Evolutionary conservation across 2,888 invertebrate species (phyloP).

Genomic region (Ophion ellenae): DNA sequence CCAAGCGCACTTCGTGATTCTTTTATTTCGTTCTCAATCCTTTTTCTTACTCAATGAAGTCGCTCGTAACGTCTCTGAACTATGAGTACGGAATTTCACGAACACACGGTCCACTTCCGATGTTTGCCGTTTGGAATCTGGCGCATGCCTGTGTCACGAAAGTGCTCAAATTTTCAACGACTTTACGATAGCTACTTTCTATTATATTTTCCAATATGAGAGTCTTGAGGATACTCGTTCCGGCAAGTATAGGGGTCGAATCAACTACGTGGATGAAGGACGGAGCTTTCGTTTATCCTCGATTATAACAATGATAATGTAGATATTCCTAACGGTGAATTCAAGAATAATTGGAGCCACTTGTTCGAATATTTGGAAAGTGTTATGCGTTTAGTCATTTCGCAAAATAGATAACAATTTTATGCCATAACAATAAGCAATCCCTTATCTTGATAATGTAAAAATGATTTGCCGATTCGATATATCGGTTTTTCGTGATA

Average conservation of each 20-base stretch:
- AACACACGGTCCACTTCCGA: background rate
- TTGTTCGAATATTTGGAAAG: background rate
- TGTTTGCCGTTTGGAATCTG: background rate
- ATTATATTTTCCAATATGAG: too few relatives aligned
- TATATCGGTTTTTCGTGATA: background rate
- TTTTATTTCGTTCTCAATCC: slow-evolving; percentile 29
- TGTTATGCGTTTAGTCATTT: background rate
- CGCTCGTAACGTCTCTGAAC: background rate
- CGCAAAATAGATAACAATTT: background rate
- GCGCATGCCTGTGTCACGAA: too few relatives aligned
- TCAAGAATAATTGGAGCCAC: background rate
- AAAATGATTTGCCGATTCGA: background rate
- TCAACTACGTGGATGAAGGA: background rate
- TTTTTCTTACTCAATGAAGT: slow-evolving; percentile 28
- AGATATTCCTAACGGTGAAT: background rate
- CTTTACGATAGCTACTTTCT: too few relatives aligned
- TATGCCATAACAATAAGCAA: background rate
- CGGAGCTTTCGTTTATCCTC: background rate
- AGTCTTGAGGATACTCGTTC: too few relatives aligned
- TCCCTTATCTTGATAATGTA: background rate
- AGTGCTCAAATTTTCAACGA: too few relatives aligned
- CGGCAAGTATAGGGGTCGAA: too few relatives aligned
- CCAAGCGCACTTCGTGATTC: slow-evolving; percentile 45
- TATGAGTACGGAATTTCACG: background rate
- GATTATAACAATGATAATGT: background rate